These are phyloP conservation scores for Capra hircus DNA, from an alignment of 2,113 vertebrate species.

Conservation along the genomic window DNA sequence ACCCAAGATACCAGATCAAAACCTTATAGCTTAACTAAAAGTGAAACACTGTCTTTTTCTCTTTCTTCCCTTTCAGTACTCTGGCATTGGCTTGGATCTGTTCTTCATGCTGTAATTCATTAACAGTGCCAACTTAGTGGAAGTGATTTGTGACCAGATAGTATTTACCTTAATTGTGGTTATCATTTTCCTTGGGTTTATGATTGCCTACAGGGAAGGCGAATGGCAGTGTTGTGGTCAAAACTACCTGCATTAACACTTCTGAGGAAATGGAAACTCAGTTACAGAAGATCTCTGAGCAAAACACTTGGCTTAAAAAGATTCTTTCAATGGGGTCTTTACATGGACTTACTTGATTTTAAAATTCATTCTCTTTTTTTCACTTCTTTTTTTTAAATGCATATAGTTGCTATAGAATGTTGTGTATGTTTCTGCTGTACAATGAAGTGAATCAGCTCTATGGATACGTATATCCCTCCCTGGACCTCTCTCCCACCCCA, in stretches of 20 bases:
- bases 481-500: neutral
- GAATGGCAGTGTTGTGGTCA: neutral
- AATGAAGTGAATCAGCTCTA: neutral
- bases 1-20: neutral
- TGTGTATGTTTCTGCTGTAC: neutral
- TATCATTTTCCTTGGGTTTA: neutral
- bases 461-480: neutral
- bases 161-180: neutral
- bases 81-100: neutral
- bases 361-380: neutral
- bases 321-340: neutral
- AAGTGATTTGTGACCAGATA: neutral
- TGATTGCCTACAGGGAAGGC: fast-evolving
- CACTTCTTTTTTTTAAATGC: neutral
- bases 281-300: neutral
- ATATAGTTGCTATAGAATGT: neutral
- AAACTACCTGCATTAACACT: neutral
- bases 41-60: neutral
- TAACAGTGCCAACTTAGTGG: neutral
- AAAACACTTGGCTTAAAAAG: neutral
- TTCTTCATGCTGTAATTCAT: neutral
- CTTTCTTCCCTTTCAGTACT: neutral
- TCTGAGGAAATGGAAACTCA: neutral
- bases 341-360: neutral
- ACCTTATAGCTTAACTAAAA: neutral